phyloP scores from a whole-genome alignment of 2,797 vertebrate genomes.

The Cynopterus sphinx region DNA sequence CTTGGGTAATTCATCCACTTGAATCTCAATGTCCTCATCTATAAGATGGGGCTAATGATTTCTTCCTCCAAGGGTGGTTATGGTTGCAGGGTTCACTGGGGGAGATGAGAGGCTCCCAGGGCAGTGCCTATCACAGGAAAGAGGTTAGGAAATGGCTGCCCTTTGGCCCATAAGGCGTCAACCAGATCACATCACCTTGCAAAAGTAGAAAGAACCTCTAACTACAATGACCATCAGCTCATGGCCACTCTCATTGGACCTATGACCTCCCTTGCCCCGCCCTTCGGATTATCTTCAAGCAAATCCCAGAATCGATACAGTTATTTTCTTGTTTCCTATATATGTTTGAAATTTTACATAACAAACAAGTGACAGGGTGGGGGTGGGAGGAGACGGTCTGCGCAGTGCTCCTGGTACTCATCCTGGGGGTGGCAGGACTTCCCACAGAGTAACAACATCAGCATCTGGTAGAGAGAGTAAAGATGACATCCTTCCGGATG shows the following conservation, averaged over 20 bases:
- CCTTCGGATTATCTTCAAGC: background rate
- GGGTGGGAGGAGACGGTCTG: background rate
- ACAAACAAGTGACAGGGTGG: background rate
- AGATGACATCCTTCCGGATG: background rate
- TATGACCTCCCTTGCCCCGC: background rate
- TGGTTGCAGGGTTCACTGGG: background rate
- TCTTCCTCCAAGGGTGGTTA: background rate
- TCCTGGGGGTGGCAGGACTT: background rate
- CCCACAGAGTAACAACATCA: background rate
- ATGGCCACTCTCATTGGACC: background rate
- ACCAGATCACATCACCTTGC: background rate
- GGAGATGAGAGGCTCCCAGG: background rate
- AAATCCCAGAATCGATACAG: background rate
- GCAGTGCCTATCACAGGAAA: background rate
- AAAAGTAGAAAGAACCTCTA: background rate
- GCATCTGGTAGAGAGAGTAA: background rate
- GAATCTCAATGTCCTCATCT: background rate
- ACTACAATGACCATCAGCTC: background rate
- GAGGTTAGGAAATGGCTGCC: background rate
- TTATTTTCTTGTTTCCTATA: slow-evolving; percentile 14
- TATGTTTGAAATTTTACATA: slow-evolving; percentile 19
- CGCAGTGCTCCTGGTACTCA: background rate
- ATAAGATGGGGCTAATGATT: background rate
- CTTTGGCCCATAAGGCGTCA: background rate
- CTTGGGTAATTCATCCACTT: background rate